Percentiles rank a stretch among this genome's conserved stretches.
Conservation (phyloP, 2,797 vertebrate genomes). For the Coregonus sp. region DNA sequence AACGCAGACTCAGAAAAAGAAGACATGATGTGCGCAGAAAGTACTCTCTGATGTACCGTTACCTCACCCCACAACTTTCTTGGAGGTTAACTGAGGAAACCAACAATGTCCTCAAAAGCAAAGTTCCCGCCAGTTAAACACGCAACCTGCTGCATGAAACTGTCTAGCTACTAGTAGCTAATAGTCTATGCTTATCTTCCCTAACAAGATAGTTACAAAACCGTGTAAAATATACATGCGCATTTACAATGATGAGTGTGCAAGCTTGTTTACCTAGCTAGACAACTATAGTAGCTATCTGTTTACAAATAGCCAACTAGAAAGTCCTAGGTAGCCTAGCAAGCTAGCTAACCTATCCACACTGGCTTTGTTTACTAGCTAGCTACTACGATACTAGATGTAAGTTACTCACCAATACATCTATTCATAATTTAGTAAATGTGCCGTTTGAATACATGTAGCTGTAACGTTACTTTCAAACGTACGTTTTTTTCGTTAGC, state of each 20-base stretch:
- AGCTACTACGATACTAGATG: background rate
- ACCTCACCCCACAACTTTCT: conserved; percentile 35
- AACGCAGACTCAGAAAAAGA: conserved; percentile 96
- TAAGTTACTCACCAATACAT: background rate
- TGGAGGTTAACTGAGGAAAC: conserved; percentile 46
- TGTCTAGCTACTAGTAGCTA: background rate
- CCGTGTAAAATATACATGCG: too few relatives aligned
- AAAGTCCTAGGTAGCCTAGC: background rate
- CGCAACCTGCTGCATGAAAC: conserved; percentile 12
- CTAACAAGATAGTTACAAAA: background rate
- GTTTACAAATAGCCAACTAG: conserved; percentile 3
- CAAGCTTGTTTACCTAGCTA: background rate
- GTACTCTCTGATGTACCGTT: background rate
- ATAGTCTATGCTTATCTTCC: too few relatives aligned
- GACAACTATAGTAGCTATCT: background rate
- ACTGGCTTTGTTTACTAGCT: background rate
- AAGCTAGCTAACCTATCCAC: background rate
- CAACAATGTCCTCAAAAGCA: conserved; percentile 61
- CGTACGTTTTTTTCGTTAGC: background rate
- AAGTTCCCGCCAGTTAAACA: conserved; percentile 10
- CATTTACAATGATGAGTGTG: too few relatives aligned
- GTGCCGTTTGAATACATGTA: background rate
- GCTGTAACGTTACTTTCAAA: background rate
- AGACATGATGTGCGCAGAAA: conserved; percentile 78
- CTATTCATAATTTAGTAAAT: background rate